Evolutionary conservation across 2,888 invertebrate genomes (phyloP), one percentile per base, ranked within the genome.

Genomic region (Drosophila vallismaia): DNA sequence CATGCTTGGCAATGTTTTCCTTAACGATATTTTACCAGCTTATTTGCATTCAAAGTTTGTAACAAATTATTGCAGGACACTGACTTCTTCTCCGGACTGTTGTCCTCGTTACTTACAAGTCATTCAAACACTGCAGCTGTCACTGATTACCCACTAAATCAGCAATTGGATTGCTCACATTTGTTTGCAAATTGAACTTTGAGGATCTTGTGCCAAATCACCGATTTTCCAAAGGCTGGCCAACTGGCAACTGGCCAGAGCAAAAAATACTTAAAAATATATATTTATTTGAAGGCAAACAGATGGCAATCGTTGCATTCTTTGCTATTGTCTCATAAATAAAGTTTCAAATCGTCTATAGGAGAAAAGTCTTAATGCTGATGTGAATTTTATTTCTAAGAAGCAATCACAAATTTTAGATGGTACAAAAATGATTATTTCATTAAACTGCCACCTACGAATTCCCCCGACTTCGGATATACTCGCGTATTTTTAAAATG

Each of bases 91-190:
- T 36, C n/a, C 38, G n/a, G 29, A 24, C 14, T 44, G 48, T 49
- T 49, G 46, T 36, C 46, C 38, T 33, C 46, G 40, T 77, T 79
- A 75, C 71, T 83, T 81, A 83, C 79, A 77, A 73, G 70, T 69
- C 68, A 77, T 86, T 86, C 71, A 24, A 24, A 44, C 64, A 71
- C 57, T 81, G 86, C 81, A 86, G 86, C 87, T 82, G 87, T 78
- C 82, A 73, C 87, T 86, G 82, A 82, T 82, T 82, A 78, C 81
- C 56, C 76, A 80, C 67, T 86, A 84, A 86, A 84, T 82, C 85
- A 76, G 76, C 70, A 71, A 64, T 74, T 85, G 58, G 74, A 85
- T 84, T 76, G 74, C 72, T 76, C 59, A 71, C 71, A 71, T 83
- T 79, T 77, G 74, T 85, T 60, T 76, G 76, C 79, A 85, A 79